Base-by-base conservation (phyloP, 2,113 vertebrate genomes). In the Rhadina sibilatrix region DNA sequence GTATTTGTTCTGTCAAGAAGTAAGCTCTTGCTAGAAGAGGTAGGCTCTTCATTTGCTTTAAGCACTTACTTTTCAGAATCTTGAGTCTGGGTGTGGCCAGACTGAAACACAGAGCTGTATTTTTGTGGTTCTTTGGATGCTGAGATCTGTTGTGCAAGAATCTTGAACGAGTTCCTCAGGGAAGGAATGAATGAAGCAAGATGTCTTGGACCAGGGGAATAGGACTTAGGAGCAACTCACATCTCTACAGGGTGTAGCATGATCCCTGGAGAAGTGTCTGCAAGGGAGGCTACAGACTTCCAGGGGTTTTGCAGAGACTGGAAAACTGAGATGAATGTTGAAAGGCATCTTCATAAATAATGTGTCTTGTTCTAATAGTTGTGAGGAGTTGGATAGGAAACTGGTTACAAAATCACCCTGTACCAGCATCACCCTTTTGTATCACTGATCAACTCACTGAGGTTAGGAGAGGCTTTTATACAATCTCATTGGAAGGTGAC, bases 121-220 rank as follows among this genome's bases (percentile, higher is more conserved):
- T 89, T 88, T 77, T 95, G 87, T 61, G 74, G 72, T 84, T 92
- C 83, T 94, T 84, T 64, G 74, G 49, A 93, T 89, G 46, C 70
- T 79, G 69, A 89, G 89, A 82, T 82, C 31, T 79, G 69, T 97
- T 96, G 81, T 95, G 95, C 80, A 96, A 96, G 69, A 93, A 69
- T 82, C 87, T 89, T 91, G 28, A 95, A 86, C 54, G 52, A 92
- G 63, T 76, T 96, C 77, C 84, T 84, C 31, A 38, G 87, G 87
- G 94, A 87, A 83, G 38, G 74, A 82, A 76, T 28, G n/a, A 93
- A 61, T 75, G 50, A 95, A 95, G 74, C 93, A 95, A 97, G 80
- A 95, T 87, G 81, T 75, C 77, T 96, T 84, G 74, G 47, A 82
- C 84, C 50, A 83, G 85, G 85, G 31, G 35, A 90, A 35, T 2